Evolutionary conservation across 2,888 invertebrate species (phyloP), one percentile per base, ranked within the genome.

Genomic region (Mesorhabditis sp.): DNA sequence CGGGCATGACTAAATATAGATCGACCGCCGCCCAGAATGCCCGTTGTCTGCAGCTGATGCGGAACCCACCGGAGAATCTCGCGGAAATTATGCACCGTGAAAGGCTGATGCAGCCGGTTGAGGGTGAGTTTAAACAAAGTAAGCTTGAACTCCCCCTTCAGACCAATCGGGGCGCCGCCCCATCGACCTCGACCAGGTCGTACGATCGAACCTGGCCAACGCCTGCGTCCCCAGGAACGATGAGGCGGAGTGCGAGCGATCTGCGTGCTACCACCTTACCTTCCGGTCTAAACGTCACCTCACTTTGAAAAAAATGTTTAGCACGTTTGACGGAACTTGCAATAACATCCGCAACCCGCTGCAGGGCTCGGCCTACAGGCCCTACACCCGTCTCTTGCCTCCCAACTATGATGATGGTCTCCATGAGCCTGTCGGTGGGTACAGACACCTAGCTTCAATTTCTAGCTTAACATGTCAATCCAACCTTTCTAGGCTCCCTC

Each of bases 331-430:
- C 86, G 97, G 97, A 0, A 92, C 92, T 41, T 98, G 97, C 86
- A 98, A 98, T 87, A 98, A 98, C 65, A 87, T 89, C 93, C 67
- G 69, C 42, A 90, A 94, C 86, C 92, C 94, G 0, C 92, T 91
- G 64, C 94, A 94, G 93, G 97, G 97, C 6, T 91, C 95, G 0
- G 93, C 96, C 0, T 89, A 94, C 74, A 92, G 92, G 0, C 92
- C 92, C 6, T 78, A 80, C 70, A 77, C 79, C 10, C 73, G 81
- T 63, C 71, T 74, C 4, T 71, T 76, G 4, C 78, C 78, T 0
- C 76, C 83, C 13, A 77, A 83, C 67, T 84, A 84, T 71, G 83
- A 84, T 70, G 80, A 83, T 64, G 82, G 79, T 5, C 74, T 84
- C 62, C 76, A 76, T 4, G 83, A 84, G 69, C 84, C 84, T 62